phyloP scores from a whole-genome alignment of 2,113 vertebrate species.

The Neogobius melanostomus region DNA sequence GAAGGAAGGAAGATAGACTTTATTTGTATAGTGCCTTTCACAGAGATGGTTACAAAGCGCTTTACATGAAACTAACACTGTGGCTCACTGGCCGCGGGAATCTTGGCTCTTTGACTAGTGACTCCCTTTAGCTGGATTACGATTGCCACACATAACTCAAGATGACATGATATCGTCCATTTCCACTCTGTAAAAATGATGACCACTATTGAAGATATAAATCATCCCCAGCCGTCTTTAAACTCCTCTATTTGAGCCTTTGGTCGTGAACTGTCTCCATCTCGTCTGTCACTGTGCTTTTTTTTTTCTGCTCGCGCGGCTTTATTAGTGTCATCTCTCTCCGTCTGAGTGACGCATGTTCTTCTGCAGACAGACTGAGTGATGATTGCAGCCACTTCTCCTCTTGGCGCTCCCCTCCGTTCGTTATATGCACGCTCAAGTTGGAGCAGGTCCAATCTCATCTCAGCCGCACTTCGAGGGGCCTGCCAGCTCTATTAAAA shows the following conservation, averaged over 20 bases:
- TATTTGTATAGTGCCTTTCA: too few species aligned
- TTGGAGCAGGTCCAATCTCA: conserved; percentile 53
- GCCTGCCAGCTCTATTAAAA: conserved; percentile 57
- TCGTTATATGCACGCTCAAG: conserved; percentile 47
- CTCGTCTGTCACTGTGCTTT: not conserved
- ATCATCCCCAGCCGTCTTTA: not conserved
- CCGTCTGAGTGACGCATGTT: conserved; percentile 50
- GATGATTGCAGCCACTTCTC: conserved; percentile 56
- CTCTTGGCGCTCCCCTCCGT: conserved; percentile 48
- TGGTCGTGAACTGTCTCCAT: not conserved
- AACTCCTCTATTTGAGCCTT: not conserved
- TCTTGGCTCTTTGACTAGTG: too few species aligned
- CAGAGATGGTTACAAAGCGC: too few species aligned
- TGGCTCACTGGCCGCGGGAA: too few species aligned
- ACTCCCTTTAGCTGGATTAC: too few species aligned
- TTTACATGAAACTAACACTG: too few species aligned
- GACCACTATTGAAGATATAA: not conserved
- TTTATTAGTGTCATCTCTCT: conserved; percentile 41
- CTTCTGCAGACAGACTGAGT: conserved; percentile 39
- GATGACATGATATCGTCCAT: too few species aligned
- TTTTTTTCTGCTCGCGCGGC: conserved; percentile 13
- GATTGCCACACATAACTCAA: too few species aligned
- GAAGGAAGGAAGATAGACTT: too few species aligned
- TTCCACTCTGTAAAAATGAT: not conserved
- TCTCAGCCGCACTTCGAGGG: conserved; percentile 32